These are phyloP conservation scores for Columba janthina DNA, from an alignment of 2,113 vertebrate genomes.

Conservation along the genomic window DNA sequence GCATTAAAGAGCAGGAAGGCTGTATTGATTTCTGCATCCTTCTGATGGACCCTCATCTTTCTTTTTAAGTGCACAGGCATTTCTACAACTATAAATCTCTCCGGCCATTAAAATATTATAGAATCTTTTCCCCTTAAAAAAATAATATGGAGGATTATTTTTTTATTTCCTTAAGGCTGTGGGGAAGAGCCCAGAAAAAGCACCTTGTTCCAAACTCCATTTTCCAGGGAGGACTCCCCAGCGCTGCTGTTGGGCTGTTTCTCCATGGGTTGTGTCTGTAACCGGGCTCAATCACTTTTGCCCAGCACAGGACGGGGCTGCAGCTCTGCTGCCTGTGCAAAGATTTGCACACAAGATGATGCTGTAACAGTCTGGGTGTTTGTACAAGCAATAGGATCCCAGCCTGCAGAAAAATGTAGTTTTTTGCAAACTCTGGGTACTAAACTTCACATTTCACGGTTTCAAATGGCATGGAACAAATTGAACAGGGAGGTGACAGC, in stretches of 20 bases:
- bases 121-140: background rate
- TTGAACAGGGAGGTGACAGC: background rate
- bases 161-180: background rate
- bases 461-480: background rate
- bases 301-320: background rate
- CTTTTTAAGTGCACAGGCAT: background rate
- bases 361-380: background rate
- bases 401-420: background rate
- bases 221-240: background rate
- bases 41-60: conserved; percentile 11
- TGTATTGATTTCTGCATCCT: conserved; percentile 3
- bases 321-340: background rate
- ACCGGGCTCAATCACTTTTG: background rate
- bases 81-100: background rate
- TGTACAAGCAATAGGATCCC: background rate
- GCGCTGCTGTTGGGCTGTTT: background rate
- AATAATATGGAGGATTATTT: background rate
- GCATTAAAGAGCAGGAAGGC: background rate
- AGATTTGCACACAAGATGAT: background rate
- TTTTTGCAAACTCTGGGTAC: background rate
- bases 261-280: background rate
- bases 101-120: background rate
- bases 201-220: background rate
- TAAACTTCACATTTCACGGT: background rate
- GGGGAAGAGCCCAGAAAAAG: background rate